Conservation (phyloP, 2,888 invertebrate species). For the Thecocarcelia acutangulata region DNA sequence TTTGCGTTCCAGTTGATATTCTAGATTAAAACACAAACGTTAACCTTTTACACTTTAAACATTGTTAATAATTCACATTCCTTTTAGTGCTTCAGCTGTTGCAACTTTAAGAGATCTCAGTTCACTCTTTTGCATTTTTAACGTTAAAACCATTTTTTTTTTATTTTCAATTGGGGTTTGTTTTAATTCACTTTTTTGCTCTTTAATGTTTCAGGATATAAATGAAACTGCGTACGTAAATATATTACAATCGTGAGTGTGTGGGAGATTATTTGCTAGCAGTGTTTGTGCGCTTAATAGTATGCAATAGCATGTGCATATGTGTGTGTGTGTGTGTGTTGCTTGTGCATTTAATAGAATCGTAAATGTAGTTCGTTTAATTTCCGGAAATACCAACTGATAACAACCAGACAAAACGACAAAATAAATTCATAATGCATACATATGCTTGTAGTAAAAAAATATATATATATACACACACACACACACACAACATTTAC, state of each 20-base stretch:
- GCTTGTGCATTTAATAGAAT: conserved; percentile 31
- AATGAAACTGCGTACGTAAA: conserved; percentile 43
- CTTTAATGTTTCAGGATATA: conserved; percentile 40
- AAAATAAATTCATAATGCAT: conserved; percentile 2
- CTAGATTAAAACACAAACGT: conserved; percentile 6
- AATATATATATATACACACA: neutral
- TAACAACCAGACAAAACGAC: conserved; percentile 32
- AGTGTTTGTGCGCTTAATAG: neutral
- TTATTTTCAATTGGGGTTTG: conserved; percentile 37
- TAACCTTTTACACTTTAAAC: conserved; percentile 26
- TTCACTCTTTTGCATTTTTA: conserved; percentile 23
- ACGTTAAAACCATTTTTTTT: conserved; percentile 15
- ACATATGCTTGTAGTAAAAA: neutral
- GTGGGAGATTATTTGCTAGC: neutral
- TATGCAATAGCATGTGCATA: neutral
- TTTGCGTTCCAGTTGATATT: conserved; percentile 3
- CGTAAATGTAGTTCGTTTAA: conserved; percentile 38
- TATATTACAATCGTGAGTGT: neutral
- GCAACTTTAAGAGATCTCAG: neutral
- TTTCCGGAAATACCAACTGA: conserved; percentile 56
- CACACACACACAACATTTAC: neutral
- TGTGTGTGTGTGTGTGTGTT: neutral
- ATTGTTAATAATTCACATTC: conserved; percentile 37
- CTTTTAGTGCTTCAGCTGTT: conserved; percentile 31
- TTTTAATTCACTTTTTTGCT: conserved; percentile 42